Evolutionary conservation across 2,888 invertebrate species (phyloP).

Genomic region (Microplitis manilae): DNA sequence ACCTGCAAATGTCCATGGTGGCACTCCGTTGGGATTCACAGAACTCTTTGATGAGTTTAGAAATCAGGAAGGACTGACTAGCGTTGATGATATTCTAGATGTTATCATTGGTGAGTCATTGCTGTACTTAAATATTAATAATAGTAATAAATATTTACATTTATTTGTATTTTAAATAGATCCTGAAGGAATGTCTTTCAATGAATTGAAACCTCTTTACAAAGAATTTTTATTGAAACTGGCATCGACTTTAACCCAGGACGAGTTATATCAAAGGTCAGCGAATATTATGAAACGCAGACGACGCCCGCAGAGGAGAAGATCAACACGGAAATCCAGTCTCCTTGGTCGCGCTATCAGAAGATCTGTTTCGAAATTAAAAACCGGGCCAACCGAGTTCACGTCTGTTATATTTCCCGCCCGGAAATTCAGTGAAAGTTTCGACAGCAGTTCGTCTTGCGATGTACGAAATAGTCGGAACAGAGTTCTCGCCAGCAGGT

Average conservation of each 20-base stretch:
- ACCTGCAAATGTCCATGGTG: conserved; percentile 76
- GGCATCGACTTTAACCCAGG: conserved; percentile 91
- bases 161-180: conserved; percentile 70
- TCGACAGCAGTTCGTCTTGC: conserved; percentile 68
- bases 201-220: conserved; percentile 92
- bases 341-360: conserved; percentile 68
- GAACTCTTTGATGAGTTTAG: conserved; percentile 91
- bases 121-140: background rate
- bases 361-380: conserved; percentile 67
- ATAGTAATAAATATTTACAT: background rate
- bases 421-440: conserved; percentile 66
- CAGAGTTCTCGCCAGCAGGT: conserved; percentile 62
- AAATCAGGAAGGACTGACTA: conserved; percentile 89
- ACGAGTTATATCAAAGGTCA: conserved; percentile 90
- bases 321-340: conserved; percentile 63
- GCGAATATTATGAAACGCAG: conserved; percentile 88
- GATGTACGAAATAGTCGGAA: conserved; percentile 65
- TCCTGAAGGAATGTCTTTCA: conserved; percentile 93
- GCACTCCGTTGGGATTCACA: conserved; percentile 88
- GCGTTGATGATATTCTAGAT: conserved; percentile 89
- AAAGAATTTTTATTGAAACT: conserved; percentile 91
- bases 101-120: conserved; percentile 79
- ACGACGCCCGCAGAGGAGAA: conserved; percentile 64
- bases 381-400: conserved; percentile 69
- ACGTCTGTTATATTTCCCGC: conserved; percentile 71